Percentiles rank a stretch among this genome's conserved stretches.
Conservation (phyloP, 2,797 vertebrate genomes). For the Enteromius treurensis region DNA sequence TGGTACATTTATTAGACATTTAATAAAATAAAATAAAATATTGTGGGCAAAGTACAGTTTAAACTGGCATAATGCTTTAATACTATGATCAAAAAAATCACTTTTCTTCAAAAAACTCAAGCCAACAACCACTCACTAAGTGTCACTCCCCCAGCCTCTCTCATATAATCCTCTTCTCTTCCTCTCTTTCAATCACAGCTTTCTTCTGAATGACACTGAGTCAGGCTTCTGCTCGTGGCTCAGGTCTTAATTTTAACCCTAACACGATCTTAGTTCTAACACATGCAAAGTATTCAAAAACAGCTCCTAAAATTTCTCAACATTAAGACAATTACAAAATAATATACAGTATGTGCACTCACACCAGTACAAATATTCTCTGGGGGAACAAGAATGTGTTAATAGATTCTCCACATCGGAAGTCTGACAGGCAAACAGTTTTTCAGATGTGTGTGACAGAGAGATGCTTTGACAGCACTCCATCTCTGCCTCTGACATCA, state of each 20-base stretch:
- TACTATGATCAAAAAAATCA: not conserved
- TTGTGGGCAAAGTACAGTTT: not conserved
- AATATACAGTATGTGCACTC: not conserved
- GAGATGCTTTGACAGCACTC: slow-evolving; percentile 44
- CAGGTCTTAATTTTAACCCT: not conserved
- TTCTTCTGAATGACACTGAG: not conserved
- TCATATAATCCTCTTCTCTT: slow-evolving; percentile 27
- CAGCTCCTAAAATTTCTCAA: not conserved
- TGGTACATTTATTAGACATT: no score
- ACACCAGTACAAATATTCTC: slow-evolving; percentile 6
- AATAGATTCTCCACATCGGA: not conserved
- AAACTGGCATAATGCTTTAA: not conserved
- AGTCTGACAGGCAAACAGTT: not conserved
- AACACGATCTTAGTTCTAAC: not conserved
- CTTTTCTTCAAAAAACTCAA: slow-evolving; percentile 4
- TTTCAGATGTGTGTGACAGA: not conserved
- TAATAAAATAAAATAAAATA: not conserved
- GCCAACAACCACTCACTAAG: not conserved
- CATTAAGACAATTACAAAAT: not conserved
- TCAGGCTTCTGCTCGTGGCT: slow-evolving; percentile 21
- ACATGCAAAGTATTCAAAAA: not conserved
- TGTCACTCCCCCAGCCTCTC: not conserved
- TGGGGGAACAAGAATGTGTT: slow-evolving; percentile 5
- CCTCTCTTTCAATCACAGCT: slow-evolving; percentile 30
- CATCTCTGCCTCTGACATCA: slow-evolving; percentile 46